These are phyloP conservation scores for Dasypogon diadema DNA, from an alignment of 2,888 invertebrate species.

Conservation along the genomic window DNA sequence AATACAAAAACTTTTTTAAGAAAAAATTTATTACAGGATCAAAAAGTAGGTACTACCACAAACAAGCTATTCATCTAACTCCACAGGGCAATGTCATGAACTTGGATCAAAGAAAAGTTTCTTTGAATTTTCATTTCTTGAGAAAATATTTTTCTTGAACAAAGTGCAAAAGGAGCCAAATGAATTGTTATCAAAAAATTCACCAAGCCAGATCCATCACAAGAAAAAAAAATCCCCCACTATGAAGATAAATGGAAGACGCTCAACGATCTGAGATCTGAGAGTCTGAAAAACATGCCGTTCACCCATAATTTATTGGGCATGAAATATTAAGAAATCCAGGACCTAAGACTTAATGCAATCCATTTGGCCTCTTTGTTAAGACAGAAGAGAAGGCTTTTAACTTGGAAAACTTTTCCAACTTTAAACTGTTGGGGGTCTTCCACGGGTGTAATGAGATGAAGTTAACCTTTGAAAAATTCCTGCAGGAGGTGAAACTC, in stretches of 20 bases:
- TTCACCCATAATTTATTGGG: constrained; percentile 16
- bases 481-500: constrained; percentile 3
- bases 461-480: background rate
- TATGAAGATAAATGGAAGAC: constrained; percentile 5
- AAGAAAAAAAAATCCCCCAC: background rate
- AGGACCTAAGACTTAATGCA: background rate
- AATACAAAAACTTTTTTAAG: too few relatives aligned
- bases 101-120: too few relatives aligned
- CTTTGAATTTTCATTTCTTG: too few relatives aligned
- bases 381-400: constrained; percentile 1
- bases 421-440: background rate
- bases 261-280: background rate
- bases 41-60: too few relatives aligned
- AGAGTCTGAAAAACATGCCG: too few relatives aligned
- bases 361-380: constrained; percentile 4
- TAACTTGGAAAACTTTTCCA: background rate
- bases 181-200: too few relatives aligned
- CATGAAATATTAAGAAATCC: constrained; percentile 27
- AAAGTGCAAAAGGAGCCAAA: too few relatives aligned
- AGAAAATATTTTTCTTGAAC: too few relatives aligned
- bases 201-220: background rate
- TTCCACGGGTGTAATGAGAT: background rate
- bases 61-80: too few relatives aligned
- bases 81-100: too few relatives aligned
- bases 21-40: too few relatives aligned